Base-by-base conservation (phyloP, 2,113 vertebrate species). In the Pseudopipra pipra region DNA sequence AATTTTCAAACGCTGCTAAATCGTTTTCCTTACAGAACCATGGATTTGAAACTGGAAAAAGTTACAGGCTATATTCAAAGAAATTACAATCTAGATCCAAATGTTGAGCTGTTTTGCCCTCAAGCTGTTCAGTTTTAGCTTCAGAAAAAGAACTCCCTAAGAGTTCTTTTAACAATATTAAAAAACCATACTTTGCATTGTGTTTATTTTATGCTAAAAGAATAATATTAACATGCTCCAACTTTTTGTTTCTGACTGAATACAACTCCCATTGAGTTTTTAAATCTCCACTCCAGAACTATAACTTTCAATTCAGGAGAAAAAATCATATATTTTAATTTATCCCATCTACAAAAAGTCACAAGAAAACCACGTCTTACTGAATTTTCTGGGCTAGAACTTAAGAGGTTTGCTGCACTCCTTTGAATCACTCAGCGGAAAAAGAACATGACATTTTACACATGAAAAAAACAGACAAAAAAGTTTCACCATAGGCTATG, bases 71-170 rank as follows among this genome's bases (percentile, higher is more conserved):
- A 51, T 21, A 31, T 87, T 66, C 37, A 85, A 75, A 84, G 46
- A 85, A 78, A 85, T 91, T 75, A 93, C 11, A n/a, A 8, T 35
- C 68, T 68, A 90, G 24, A 67, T 82, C 9, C 12, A 56, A 78
- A 52, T 56, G 75, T 24, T 75, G 58, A 95, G 44, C 37, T 92
- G 66, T 78, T 92, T 68, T 94, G 87, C 84, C 91, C 84, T 78
- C 31, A 91, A 75, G 83, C 70, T 61, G 49, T 47, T 74, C 18
- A 55, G 33, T 68, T 65, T 78, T 75, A 91, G 30, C 77, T 87
- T 91, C 61, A 87, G 33, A 90, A 86, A 70, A 80, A 47, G 7
- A 91, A 39, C 4, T 91, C 13, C 12, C 31, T 23, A 44, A 27
- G 24, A 94, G 41, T 72, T 86, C 61, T 78, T 93, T 61, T 49